Conservation (phyloP, 53 echinoderm and acorn worm species). For the Crossaster papposus region DNA sequence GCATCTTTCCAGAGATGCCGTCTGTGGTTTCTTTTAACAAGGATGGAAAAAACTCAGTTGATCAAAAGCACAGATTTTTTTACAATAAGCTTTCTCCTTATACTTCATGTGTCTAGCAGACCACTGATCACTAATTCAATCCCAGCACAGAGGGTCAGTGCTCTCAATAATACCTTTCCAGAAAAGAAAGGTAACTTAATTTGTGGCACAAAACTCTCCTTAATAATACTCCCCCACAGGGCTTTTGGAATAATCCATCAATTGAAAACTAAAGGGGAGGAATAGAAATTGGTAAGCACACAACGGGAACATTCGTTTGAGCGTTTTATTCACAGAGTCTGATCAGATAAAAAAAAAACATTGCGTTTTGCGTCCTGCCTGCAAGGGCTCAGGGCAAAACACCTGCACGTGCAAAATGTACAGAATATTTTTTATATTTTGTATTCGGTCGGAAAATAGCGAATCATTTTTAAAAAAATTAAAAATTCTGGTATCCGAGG, state of each 20-base stretch:
- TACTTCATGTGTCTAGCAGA: neutral
- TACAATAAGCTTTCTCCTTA: neutral
- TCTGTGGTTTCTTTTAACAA: neutral
- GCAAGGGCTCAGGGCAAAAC: slow-evolving; percentile 37
- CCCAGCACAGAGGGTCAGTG: neutral
- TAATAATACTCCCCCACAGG: slow-evolving; percentile 33
- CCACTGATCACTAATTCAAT: neutral
- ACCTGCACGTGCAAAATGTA: slow-evolving; percentile 4
- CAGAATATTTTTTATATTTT: too few relatives aligned
- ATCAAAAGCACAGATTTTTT: neutral
- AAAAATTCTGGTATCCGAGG: too few relatives aligned
- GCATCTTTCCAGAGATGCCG: neutral
- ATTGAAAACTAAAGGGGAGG: slow-evolving; percentile 9
- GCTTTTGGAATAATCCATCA: slow-evolving; percentile 39
- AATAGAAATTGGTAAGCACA: slow-evolving; percentile 30
- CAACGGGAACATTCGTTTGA: slow-evolving; percentile 29
- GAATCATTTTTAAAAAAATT: too few relatives aligned
- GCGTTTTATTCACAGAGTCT: slow-evolving; percentile 11
- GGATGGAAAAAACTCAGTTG: neutral
- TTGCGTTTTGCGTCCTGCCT: slow-evolving; percentile 12
- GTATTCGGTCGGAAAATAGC: too few relatives aligned
- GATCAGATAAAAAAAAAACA: slow-evolving; percentile 17
- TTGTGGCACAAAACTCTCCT: slow-evolving; percentile 22
- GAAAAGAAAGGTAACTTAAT: slow-evolving; percentile 10
- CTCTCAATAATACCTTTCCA: neutral